Conservation (phyloP, 2,888 invertebrate genomes). For the Abrostola triplasia region DNA sequence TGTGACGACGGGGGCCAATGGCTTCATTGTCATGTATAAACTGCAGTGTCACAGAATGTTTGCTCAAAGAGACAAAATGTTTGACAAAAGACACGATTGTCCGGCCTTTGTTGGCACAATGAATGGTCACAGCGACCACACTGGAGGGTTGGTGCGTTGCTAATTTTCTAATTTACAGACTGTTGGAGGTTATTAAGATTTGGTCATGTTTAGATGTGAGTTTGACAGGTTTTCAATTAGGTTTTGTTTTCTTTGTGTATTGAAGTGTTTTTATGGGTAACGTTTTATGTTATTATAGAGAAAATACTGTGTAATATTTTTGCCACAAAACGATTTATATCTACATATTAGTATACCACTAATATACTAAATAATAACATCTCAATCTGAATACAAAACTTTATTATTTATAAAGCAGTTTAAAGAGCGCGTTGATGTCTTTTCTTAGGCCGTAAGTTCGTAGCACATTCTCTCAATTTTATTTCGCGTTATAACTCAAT, state of each 20-base stretch:
- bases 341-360: no score
- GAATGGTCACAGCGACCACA: slow-evolving; percentile 82
- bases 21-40: slow-evolving; percentile 68
- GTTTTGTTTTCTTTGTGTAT: slow-evolving; percentile 2
- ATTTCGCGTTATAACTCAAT: background rate
- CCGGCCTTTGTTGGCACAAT: slow-evolving; percentile 68
- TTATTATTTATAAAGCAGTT: background rate
- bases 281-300: background rate
- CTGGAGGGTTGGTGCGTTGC: slow-evolving; percentile 79
- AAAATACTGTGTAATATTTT: background rate
- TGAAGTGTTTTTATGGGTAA: background rate
- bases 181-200: slow-evolving; percentile 22
- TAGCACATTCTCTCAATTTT: background rate
- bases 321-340: no score
- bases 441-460: slow-evolving; percentile 30
- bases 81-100: slow-evolving; percentile 59
- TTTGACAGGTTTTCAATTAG: slow-evolving; percentile 27
- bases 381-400: no score
- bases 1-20: slow-evolving; percentile 77
- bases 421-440: slow-evolving; percentile 58
- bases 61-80: slow-evolving; percentile 57
- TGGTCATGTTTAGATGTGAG: slow-evolving; percentile 6
- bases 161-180: slow-evolving; percentile 79
- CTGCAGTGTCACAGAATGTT: slow-evolving; percentile 70
- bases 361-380: no score